phyloP scores from a whole-genome alignment of 2,113 vertebrate species.

The Synodontis membranacea region DNA sequence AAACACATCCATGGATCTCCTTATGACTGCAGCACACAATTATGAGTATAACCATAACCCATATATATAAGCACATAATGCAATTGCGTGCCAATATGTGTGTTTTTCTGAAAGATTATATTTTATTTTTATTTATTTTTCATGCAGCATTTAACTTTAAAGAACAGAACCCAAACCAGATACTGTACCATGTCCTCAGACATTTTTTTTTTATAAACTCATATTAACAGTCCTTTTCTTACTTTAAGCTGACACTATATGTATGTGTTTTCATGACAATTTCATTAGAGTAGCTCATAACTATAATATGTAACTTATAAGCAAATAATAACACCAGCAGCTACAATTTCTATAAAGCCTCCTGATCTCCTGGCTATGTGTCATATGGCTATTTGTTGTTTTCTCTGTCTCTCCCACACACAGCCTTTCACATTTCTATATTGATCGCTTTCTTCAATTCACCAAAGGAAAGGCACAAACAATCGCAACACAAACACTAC shows the following conservation, averaged over 20 bases:
- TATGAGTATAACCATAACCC: not conserved
- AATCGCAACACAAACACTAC: conserved; percentile 12
- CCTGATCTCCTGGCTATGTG: not conserved
- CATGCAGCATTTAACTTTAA: not conserved
- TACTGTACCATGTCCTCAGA: not conserved
- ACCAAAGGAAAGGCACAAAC: conserved; percentile 7
- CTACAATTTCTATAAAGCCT: not conserved
- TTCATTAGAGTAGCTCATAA: not conserved
- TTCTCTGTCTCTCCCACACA: not conserved
- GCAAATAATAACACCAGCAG: not conserved
- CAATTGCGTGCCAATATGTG: not conserved
- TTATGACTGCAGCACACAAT: not conserved
- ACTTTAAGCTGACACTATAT: too few relatives aligned
- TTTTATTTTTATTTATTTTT: not conserved
- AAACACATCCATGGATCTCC: not conserved
- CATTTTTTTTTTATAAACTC: not conserved
- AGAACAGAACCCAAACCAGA: not conserved
- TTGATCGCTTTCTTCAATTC: not conserved
- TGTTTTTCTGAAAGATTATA: not conserved
- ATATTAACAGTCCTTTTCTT: not conserved
- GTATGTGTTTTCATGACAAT: not conserved
- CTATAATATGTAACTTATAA: not conserved
- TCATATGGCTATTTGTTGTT: not conserved
- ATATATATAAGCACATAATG: not conserved
- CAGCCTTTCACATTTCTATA: not conserved